These are phyloP conservation scores for Thaumatotibia leucotreta DNA, from an alignment of 1,140 invertebrate genomes.

Conservation along the genomic window DNA sequence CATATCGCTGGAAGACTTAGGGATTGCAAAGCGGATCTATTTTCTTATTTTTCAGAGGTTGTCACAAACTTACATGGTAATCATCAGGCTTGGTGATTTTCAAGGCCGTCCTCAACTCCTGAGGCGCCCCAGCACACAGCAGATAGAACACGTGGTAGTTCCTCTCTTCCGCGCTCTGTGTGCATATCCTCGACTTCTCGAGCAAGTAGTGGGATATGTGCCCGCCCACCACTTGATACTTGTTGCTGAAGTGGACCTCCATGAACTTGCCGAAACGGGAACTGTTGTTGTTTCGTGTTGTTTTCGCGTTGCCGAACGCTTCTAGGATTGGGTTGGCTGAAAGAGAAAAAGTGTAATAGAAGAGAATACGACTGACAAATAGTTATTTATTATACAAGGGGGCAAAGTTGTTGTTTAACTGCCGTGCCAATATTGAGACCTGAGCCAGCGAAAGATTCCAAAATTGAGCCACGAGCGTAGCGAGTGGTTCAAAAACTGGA, in stretches of 20 bases:
- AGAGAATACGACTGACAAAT: no score
- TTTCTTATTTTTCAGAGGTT: no score
- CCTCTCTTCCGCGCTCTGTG: conserved; percentile 90
- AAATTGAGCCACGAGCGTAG: no score
- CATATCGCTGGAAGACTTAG: no score
- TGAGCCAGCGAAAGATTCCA: no score
- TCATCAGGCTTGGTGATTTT: conserved; percentile 91
- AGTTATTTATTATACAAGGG: no score
- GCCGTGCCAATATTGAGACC: no score
- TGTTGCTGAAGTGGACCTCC: conserved; percentile 96
- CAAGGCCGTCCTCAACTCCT: conserved; percentile 84
- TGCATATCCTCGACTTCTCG: conserved; percentile 95
- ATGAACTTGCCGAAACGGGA: conserved; percentile 98
- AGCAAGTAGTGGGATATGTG: conserved; percentile 97
- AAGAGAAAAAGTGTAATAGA: no score
- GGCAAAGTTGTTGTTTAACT: no score
- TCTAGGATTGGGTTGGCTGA: conserved; percentile 96
- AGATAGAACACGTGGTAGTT: conserved; percentile 99
- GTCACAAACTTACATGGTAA: conserved; percentile 88
- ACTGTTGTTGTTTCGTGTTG: conserved; percentile 97
- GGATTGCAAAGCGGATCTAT: no score
- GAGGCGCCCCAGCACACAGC: conserved; percentile 92
- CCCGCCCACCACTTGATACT: conserved; percentile 92
- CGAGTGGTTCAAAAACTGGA: no score
- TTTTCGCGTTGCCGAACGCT: conserved; percentile 98